A percentile compares a stretch with the other conserved stretches of the same genome.
These are phyloP conservation scores for Biston betularia DNA, from an alignment of 2,888 invertebrate genomes.

Conservation along the genomic window DNA sequence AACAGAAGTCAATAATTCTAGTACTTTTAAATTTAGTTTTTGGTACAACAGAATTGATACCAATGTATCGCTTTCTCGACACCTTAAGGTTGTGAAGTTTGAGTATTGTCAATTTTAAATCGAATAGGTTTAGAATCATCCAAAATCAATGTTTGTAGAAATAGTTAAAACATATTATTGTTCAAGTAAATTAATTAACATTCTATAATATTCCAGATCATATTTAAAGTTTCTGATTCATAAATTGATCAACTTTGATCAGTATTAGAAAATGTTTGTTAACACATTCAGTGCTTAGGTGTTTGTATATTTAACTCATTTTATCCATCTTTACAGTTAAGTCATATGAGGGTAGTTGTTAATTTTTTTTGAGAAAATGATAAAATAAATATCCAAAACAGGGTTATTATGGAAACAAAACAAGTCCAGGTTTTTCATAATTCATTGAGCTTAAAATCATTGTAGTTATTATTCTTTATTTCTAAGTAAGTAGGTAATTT, in stretches of 20 bases:
- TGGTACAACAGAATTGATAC: background rate
- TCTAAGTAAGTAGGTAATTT: slow-evolving; percentile 29
- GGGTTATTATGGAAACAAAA: slow-evolving; percentile 19
- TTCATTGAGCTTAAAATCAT: slow-evolving; percentile 16
- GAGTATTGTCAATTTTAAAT: slow-evolving; percentile 20
- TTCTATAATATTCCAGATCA: background rate
- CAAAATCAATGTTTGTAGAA: background rate
- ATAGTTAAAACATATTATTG: background rate
- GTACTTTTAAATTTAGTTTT: no score
- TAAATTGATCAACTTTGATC: background rate
- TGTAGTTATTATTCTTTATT: slow-evolving; percentile 16
- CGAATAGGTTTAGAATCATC: slow-evolving; percentile 14
- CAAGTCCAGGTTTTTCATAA: slow-evolving; percentile 21
- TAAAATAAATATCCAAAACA: slow-evolving; percentile 23
- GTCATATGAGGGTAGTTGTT: background rate
- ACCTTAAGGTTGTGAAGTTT: slow-evolving; percentile 22
- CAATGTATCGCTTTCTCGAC: slow-evolving; percentile 26
- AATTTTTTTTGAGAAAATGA: slow-evolving; percentile 8
- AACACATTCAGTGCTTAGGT: no score
- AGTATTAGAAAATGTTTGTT: background rate
- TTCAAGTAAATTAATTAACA: background rate
- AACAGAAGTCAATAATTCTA: no score
- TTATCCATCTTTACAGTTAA: background rate
- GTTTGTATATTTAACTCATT: background rate
- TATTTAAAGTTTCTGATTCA: background rate